phyloP scores from a whole-genome alignment of 2,888 invertebrate genomes.

The Mayetiola destructor region DNA sequence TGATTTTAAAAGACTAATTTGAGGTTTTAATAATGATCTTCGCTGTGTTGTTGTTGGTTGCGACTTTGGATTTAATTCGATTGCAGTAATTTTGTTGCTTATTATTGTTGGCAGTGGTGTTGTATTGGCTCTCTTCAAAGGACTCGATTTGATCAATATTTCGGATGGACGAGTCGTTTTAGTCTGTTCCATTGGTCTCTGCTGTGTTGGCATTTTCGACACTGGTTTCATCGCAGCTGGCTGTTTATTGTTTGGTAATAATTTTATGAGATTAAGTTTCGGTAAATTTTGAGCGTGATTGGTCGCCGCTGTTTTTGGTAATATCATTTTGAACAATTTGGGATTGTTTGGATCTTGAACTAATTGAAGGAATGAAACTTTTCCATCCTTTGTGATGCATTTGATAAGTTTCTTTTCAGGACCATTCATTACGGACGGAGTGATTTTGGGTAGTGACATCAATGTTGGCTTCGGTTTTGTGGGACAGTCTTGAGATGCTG shows the following conservation, averaged over 20 bases:
- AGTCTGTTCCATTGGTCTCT: no score
- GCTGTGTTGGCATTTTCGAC: not conserved
- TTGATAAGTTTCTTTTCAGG: slow-evolving; percentile 24
- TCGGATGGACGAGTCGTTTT: no score
- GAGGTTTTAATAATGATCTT: slow-evolving; percentile 31
- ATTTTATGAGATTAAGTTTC: not conserved
- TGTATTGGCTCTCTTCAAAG: no score
- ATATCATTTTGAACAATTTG: slow-evolving; percentile 8
- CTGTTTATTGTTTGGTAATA: not conserved
- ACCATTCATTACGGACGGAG: not conserved
- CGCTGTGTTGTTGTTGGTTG: slow-evolving; percentile 28
- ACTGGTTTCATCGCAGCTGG: not conserved
- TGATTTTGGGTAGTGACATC: not conserved
- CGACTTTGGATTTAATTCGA: slow-evolving; percentile 19
- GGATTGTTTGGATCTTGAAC: slow-evolving; percentile 5
- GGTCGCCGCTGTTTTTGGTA: not conserved
- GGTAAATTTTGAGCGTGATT: not conserved
- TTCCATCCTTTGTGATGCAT: slow-evolving; percentile 24
- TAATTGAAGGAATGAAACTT: slow-evolving; percentile 15
- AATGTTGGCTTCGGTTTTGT: not conserved
- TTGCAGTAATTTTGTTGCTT: slow-evolving; percentile 32
- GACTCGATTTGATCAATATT: no score
- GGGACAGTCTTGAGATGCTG: no score
- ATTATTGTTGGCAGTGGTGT: slow-evolving; percentile 19
- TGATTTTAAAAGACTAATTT: slow-evolving; percentile 29